These are phyloP conservation scores for Danio tinwini DNA, from an alignment of 2,797 vertebrate genomes.

Conservation along the genomic window DNA sequence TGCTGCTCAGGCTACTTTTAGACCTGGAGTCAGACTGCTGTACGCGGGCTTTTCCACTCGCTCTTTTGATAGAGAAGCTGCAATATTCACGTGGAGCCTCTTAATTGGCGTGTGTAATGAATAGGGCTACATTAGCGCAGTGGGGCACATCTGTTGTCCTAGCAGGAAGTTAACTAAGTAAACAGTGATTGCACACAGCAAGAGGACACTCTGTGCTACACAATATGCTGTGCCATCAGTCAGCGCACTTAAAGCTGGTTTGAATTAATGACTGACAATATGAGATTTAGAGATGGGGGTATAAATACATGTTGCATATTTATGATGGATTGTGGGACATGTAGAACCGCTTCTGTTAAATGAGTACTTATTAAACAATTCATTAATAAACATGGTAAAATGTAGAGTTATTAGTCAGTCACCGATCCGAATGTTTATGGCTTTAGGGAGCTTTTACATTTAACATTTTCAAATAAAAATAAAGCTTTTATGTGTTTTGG, in stretches of 20 bases:
- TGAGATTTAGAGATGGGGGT: not conserved
- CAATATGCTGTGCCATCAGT: not conserved
- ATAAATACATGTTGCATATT: not conserved
- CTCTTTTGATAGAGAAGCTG: not conserved
- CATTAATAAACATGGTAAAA: no score
- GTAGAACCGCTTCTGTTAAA: not conserved
- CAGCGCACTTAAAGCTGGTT: not conserved
- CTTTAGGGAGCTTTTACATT: not conserved
- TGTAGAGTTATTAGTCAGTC: not conserved
- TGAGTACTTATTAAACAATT: not conserved
- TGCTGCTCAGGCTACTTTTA: constrained; percentile 21
- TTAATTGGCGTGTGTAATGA: constrained; percentile 16
- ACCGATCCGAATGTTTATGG: not conserved
- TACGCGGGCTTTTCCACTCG: not conserved
- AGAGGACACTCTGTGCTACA: not conserved
- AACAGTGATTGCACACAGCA: constrained; percentile 16
- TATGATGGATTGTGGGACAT: not conserved
- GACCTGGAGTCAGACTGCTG: not conserved
- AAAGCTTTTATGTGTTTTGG: no score
- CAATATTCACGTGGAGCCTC: not conserved
- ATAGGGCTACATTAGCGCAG: not conserved
- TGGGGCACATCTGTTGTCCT: constrained; percentile 22
- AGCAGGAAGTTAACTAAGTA: constrained; percentile 29
- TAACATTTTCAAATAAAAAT: no score
- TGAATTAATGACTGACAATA: not conserved